A percentile compares a stretch with the other conserved stretches of the same genome.
phyloP scores from a whole-genome alignment of 2,113 vertebrate species.

The Xenopus laevis region DNA sequence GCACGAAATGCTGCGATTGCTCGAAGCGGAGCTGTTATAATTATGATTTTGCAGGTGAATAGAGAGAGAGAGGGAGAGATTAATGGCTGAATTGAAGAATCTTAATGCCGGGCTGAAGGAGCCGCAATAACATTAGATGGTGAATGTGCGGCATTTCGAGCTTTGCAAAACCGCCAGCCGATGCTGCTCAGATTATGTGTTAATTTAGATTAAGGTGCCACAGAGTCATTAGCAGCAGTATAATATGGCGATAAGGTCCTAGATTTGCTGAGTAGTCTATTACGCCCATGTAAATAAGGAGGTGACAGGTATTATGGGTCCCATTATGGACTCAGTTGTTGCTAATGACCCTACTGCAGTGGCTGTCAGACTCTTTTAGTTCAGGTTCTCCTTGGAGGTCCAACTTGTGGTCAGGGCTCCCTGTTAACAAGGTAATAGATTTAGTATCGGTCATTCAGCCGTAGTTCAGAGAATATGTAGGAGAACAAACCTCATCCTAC shows the following conservation, averaged over 20 bases:
- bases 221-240: neutral
- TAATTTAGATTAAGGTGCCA: neutral
- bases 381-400: no score
- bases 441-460: no score
- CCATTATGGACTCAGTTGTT: neutral
- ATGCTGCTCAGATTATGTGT: neutral
- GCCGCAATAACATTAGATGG: slow-evolving; percentile 21
- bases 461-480: no score
- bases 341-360: no score
- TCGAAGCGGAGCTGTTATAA: no score
- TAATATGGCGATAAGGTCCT: neutral
- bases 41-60: no score
- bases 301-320: neutral
- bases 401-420: no score
- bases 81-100: slow-evolving; percentile 30
- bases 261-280: neutral
- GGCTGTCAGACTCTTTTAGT: no score
- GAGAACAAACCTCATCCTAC: no score
- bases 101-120: slow-evolving; percentile 23
- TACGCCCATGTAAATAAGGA: neutral
- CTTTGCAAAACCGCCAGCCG: neutral
- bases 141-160: slow-evolving; percentile 19
- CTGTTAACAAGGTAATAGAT: no score
- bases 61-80: slow-evolving; percentile 22
- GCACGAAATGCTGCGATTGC: no score